Base-by-base conservation (phyloP, 2,797 vertebrate species). In the Typhlichthys eigenmanni region DNA sequence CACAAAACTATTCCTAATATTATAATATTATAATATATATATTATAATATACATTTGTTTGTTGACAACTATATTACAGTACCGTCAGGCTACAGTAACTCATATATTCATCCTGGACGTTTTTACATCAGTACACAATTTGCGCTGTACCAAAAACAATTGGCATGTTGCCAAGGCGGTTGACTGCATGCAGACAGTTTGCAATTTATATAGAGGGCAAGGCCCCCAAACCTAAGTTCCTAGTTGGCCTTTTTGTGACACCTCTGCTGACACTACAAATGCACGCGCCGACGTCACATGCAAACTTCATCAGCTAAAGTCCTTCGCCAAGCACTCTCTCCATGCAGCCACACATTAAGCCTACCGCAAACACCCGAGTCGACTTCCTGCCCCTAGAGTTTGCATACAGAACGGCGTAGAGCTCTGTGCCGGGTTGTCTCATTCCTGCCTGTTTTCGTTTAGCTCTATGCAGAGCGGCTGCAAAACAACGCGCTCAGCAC, bases 401-500 rank as follows among this genome's bases (percentile, higher is more conserved):
- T 16, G n/a, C 17, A 57, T 68, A 24, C 58, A 7, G 55, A 67
- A 64, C 60, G 55, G 74, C 65, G 49, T 1, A 50, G 72, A 13
- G 49, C 10, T 64, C 13, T 14, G 64, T 43, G 14, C 29, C 14
- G 13, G 32, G 24, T 63, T 64, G 66, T 50, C 43, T 75, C 75
- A 38, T 66, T 71, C 59, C 63, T 50, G 69, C 65, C 76, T 81
- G 78, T 72, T 88, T 87, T 83, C 58, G 46, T 85, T 86, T 77
- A 71, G 69, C 62, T 64, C 55, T 29, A 51, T 12, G 48, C 59
- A 52, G 24, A 29, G 77, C 78, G 56, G 78, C 74, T 52, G n/a
- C 76, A 74, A 84, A 89, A 87, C 76, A 84, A 79, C 83, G 73
- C 56, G 65, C 85, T 90, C 88, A 89, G 84, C 85, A 85, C 81